A percentile compares a stretch with the other conserved stretches of the same genome.
phyloP scores from a whole-genome alignment of 1,140 invertebrate genomes.

The Diabrotica undecimpunctata region DNA sequence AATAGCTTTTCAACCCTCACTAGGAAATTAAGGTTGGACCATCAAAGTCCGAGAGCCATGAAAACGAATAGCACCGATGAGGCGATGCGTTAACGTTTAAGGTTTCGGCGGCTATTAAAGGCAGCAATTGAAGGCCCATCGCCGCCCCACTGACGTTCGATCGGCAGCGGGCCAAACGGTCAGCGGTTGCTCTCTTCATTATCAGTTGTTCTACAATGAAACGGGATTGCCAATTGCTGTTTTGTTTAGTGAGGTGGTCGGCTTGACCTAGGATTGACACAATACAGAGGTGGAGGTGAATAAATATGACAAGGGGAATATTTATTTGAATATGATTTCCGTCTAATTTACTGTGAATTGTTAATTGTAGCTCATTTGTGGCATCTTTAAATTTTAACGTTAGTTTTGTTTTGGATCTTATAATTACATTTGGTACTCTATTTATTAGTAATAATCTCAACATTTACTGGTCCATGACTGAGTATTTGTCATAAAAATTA shows the following conservation, averaged over 20 bases:
- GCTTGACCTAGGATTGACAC: neutral
- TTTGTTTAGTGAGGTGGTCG: slow-evolving; percentile 3
- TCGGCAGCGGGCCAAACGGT: slow-evolving; percentile 7
- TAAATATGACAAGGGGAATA: neutral
- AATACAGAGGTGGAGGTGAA: neutral
- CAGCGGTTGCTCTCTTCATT: slow-evolving; percentile 24
- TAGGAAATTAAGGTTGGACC: slow-evolving; percentile 9
- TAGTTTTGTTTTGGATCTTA: too few relatives aligned
- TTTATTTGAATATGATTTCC: neutral
- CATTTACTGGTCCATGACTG: too few relatives aligned
- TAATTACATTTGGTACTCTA: too few relatives aligned
- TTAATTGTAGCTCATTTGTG: neutral
- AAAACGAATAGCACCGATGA: slow-evolving; percentile 13
- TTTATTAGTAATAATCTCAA: too few relatives aligned
- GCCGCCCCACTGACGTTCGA: slow-evolving; percentile 13
- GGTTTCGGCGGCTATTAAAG: slow-evolving; percentile 13
- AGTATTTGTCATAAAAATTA: too few relatives aligned
- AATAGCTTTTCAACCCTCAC: neutral
- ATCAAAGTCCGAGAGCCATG: slow-evolving; percentile 13
- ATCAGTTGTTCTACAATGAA: slow-evolving; percentile 30
- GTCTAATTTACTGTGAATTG: neutral
- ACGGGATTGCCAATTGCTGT: slow-evolving; percentile 24
- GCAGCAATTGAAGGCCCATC: slow-evolving; percentile 15
- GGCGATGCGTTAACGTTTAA: slow-evolving; percentile 17
- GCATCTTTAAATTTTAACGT: neutral